Percentiles rank a stretch among this genome's conserved stretches.
phyloP scores from a whole-genome alignment of 2,888 invertebrate genomes.

The Oscheius onirici region DNA sequence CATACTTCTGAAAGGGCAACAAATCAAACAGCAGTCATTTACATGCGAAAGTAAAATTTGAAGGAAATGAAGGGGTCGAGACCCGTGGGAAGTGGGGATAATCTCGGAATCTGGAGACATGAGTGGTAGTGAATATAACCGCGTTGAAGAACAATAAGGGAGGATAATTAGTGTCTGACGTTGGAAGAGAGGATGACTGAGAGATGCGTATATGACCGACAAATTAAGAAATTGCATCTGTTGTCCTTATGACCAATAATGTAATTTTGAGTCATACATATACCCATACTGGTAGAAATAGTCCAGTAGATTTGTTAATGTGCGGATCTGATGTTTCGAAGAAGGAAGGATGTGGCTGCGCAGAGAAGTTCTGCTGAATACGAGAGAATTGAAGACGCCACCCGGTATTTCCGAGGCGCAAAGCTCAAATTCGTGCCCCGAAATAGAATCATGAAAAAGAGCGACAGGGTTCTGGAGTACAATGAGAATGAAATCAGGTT shows the following conservation, averaged over 20 bases:
- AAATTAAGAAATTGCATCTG: constrained; percentile 1
- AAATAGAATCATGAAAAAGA: background rate
- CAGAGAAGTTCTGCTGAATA: background rate
- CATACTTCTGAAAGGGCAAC: background rate
- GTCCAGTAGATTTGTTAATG: too few relatives aligned
- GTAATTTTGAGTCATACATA: background rate
- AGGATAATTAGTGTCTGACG: background rate
- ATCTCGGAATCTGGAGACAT: constrained; percentile 7
- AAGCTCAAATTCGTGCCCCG: background rate
- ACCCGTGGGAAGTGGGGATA: constrained; percentile 17
- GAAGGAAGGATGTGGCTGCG: background rate
- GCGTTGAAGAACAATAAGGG: background rate
- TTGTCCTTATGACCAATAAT: constrained; percentile 8
- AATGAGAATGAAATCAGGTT: background rate
- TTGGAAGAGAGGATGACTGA: background rate
- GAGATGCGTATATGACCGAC: background rate
- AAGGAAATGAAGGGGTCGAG: background rate
- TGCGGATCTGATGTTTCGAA: background rate
- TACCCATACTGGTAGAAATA: too few relatives aligned
- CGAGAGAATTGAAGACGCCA: constrained; percentile 27
- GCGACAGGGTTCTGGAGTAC: background rate
- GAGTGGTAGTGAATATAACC: background rate
- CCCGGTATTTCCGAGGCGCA: constrained; percentile 24
- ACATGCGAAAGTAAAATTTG: background rate
- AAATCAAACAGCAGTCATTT: background rate